phyloP scores from a whole-genome alignment of 1,140 invertebrate genomes.

The Copidosoma floridanum region DNA sequence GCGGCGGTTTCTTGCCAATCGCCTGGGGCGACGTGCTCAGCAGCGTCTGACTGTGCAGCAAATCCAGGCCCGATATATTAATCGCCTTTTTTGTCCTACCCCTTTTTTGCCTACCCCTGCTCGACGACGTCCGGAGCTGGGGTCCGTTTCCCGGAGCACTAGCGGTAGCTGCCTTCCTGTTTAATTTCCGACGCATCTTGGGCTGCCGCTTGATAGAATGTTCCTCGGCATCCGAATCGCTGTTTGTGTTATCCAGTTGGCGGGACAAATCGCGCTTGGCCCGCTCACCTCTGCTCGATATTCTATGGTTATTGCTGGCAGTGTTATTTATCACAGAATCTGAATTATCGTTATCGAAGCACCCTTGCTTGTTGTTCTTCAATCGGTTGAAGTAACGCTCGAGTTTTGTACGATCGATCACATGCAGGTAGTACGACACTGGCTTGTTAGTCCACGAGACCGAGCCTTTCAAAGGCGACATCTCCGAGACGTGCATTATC shows the following conservation, averaged over 20 bases:
- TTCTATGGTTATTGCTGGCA: conserved; percentile 51
- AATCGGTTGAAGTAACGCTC: conserved; percentile 93
- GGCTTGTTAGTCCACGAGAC: conserved; percentile 98
- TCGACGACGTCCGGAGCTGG: conserved; percentile 38
- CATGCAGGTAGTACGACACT: conserved; percentile 96
- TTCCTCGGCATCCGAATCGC: conserved; percentile 47
- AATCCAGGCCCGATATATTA: conserved; percentile 81
- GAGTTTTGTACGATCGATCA: conserved; percentile 93
- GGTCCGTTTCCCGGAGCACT: conserved; percentile 34
- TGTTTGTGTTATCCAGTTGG: conserved; percentile 47
- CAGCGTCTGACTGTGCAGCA: conserved; percentile 86
- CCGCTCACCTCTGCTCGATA: conserved; percentile 46
- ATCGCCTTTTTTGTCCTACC: conserved; percentile 64
- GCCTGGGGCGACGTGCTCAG: conserved; percentile 76
- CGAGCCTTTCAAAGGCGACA: conserved; percentile 89
- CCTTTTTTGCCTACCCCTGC: conserved; percentile 55
- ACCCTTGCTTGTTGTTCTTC: conserved; percentile 83
- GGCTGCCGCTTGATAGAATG: conserved; percentile 42
- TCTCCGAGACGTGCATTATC: conserved; percentile 96
- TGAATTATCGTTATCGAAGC: conserved; percentile 51
- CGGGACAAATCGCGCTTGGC: conserved; percentile 52
- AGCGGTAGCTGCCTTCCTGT: conserved; percentile 38
- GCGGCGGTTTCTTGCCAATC: conserved; percentile 68
- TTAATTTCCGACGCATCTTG: conserved; percentile 55
- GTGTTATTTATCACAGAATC: conserved; percentile 57